Conservation (phyloP, 2,113 vertebrate genomes). For the Vulpes ferrilata region DNA sequence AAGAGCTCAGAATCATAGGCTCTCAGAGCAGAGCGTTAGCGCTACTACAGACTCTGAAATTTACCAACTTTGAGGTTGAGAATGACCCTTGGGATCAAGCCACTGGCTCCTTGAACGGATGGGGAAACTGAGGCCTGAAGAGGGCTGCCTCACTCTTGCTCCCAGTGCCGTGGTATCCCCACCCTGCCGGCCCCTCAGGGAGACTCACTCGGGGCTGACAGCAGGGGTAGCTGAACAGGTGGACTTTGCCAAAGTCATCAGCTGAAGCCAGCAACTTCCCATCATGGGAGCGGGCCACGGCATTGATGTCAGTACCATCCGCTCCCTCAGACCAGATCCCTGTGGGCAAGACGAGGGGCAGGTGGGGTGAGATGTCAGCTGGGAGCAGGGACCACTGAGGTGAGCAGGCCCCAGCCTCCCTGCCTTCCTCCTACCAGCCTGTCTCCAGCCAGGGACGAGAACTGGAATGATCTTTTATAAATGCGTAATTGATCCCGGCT, state of each 20-base stretch:
- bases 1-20: background rate
- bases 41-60: background rate
- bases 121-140: background rate
- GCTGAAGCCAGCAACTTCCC: constrained; percentile 91
- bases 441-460: background rate
- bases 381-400: background rate
- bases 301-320: constrained; percentile 95
- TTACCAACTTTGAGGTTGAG: background rate
- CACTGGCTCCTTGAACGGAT: background rate
- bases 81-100: background rate
- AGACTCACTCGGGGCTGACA: constrained; percentile 93
- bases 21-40: background rate
- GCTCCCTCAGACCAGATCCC: constrained; percentile 95
- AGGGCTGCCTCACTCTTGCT: background rate
- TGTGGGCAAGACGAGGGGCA: constrained; percentile 60
- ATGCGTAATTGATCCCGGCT: background rate
- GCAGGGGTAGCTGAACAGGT: constrained; percentile 93
- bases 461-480: background rate
- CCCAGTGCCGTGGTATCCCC: background rate
- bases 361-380: background rate
- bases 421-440: background rate
- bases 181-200: background rate
- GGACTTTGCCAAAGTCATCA: constrained; percentile 96
- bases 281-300: constrained; percentile 92
- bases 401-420: background rate